Base-by-base conservation (phyloP, 2,888 invertebrate genomes). In the Amphipoea oculea region DNA sequence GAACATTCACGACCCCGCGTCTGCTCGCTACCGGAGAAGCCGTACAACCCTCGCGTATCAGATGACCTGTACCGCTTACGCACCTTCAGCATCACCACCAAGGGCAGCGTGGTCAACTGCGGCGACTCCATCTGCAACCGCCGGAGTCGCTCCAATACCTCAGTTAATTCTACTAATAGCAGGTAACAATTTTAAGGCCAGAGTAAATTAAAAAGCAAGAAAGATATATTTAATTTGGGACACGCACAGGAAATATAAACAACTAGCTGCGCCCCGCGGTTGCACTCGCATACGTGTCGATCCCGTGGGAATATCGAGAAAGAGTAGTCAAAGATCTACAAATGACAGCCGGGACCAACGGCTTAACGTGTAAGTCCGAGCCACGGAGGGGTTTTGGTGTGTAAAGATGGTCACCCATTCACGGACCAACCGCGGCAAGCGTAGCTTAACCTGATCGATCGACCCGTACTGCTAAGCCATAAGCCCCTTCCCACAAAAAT, bases 81-180 rank as follows among this genome's bases (percentile, higher is more conserved):
- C 2, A 98, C 98, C 80, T 99, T 99, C 97, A 98, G 98, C 94
- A 99, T 99, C 93, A 98, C 98, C 75, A 98, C 98, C 92, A 99
- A 99, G 94, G 99, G 99, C 0, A 98, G 98, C 29, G 98, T 99
- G 54, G 98, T 99, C 87, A 99, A 99, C 96, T 98, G 99, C 88
- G 99, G 99, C 0, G 99, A 99, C 95, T 98, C 98, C 78, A 98
- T 99, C 90, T 98, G 99, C 93, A 98, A 98, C 88, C 97, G 99
- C 14, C 97, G 99, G 65, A 99, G 99, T 79, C 97, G 98, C 66
- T 98, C 98, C 87, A 99, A 99, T 91, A 99, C 99, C 6, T 99
- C 99, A 79, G 98, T 99, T 92, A 98, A 99, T 94, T 98, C 98
- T 57, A 98, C 98, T 60, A 98, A 98, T 77, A 98, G 98, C 97